Conservation (phyloP, 1,140 invertebrate genomes). For the Ceratina australensis region DNA sequence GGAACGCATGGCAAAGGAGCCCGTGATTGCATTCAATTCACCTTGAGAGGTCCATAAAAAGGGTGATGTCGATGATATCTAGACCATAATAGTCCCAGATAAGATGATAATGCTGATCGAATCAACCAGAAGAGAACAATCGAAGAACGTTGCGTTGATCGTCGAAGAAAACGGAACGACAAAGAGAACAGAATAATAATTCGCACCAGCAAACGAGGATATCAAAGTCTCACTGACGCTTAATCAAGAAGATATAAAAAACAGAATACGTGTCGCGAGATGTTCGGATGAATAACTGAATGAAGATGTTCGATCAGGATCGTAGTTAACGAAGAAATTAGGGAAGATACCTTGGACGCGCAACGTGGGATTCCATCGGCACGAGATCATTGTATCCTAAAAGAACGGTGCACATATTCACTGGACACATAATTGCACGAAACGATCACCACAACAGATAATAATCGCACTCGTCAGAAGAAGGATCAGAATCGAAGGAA, state of each 20-base stretch:
- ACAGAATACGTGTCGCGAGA: too few species aligned
- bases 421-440: constrained; percentile 16
- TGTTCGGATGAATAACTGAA: too few species aligned
- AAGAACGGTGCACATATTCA: constrained; percentile 6
- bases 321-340: constrained; percentile 21
- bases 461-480: neutral
- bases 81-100: constrained; percentile 1
- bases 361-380: constrained; percentile 8
- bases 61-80: neutral
- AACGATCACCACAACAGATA: neutral
- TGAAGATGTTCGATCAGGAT: neutral
- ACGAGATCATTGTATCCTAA: constrained; percentile 18
- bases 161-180: neutral
- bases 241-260: too few species aligned
- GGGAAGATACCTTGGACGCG: constrained; percentile 16
- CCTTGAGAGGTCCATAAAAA: constrained; percentile 17
- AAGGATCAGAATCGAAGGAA: neutral
- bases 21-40: constrained; percentile 5
- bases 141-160: neutral
- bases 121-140: constrained; percentile 3
- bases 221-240: too few species aligned
- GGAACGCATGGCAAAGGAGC: neutral
- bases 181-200: neutral
- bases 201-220: too few species aligned
- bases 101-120: constrained; percentile 17